Evolutionary conservation across 2,888 invertebrate genomes (phyloP), one percentile per base, ranked within the genome.

Genomic region (Pammene aurita): DNA sequence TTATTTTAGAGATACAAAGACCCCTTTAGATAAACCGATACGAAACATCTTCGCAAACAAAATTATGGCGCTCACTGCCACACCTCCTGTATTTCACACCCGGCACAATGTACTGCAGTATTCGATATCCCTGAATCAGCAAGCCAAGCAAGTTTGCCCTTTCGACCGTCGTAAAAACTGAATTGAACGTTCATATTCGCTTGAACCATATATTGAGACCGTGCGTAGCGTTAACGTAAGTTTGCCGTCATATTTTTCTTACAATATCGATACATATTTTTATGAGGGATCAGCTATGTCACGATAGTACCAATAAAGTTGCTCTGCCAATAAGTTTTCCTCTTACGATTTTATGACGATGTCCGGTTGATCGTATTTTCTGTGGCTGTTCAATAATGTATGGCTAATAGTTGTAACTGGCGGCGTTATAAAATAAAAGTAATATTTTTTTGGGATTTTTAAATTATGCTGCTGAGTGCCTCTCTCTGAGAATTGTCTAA

Each of bases 231-330:
- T 77, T 76, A 77, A 78, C 80, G 76, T 72, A 75, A 80, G 81
- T 81, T 83, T 76, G 67, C 72, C 77, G 79, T 80, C 82, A 82
- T 83, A 83, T 85, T 84, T 87, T 87, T 85, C 84, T 83, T 83
- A 85, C 86, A 89, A 87, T 86, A 81, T 84, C 83, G 85, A 86
- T 86, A 87, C 89, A 89, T 88, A 88, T 89, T 90, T 90, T 90
- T 90, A 90, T 85, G 86, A 85, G 82, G 88, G 88, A 87, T 88
- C 87, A 88, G 87, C 84, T 78, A 85, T 87, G 85, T 87, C 85
- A 86, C 86, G 88, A 89, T 85, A 88, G 82, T 81, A 82, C 80
- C 87, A 87, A 90, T 90, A 90, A 90, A 90, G 80, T 88, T 81
- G 82, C 83, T 80, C 77, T 78, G 80, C 83, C 86, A 90, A 90